These are phyloP conservation scores for Chloroceryle aenea DNA, from an alignment of 2,113 vertebrate genomes.

Conservation along the genomic window DNA sequence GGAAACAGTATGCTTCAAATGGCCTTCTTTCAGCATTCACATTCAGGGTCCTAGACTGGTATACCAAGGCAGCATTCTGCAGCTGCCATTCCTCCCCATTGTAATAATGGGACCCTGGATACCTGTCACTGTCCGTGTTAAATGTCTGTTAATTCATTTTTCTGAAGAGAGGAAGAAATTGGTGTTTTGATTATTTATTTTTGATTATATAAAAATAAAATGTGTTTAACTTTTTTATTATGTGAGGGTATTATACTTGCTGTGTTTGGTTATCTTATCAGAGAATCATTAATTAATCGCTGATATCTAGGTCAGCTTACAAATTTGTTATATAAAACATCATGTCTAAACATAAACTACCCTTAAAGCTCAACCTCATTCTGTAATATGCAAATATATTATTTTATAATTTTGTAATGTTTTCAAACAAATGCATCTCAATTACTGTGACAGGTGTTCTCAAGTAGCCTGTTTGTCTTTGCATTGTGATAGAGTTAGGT, in stretches of 20 bases:
- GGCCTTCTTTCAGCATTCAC: background rate
- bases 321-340: background rate
- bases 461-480: background rate
- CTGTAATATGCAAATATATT: background rate
- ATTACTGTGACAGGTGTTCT: background rate
- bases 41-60: background rate
- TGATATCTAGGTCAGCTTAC: background rate
- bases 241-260: background rate
- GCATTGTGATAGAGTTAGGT: background rate
- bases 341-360: background rate
- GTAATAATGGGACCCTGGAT: no score
- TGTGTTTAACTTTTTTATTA: background rate
- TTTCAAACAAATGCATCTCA: background rate
- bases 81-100: background rate
- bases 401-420: background rate
- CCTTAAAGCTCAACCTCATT: background rate
- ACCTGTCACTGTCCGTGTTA: background rate
- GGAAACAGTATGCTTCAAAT: background rate
- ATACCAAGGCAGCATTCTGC: background rate
- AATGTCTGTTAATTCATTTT: background rate
- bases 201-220: background rate
- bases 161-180: background rate
- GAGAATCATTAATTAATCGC: background rate
- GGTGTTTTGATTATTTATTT: background rate
- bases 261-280: background rate